Conservation (phyloP, 1,140 invertebrate genomes). For the Euwallacea similis region DNA sequence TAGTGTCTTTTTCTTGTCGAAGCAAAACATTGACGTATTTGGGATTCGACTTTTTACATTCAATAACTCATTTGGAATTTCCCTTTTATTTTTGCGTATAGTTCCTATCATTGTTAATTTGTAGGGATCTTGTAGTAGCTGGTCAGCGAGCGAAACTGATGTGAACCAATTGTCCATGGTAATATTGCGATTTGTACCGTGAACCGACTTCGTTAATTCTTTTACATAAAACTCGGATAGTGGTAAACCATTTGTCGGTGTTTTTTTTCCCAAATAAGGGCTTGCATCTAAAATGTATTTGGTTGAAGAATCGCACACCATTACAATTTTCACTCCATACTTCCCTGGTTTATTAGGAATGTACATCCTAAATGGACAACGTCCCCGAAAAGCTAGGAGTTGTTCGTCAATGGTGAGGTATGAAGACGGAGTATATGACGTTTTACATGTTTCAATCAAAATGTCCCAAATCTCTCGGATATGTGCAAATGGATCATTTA, state of each 20-base stretch:
- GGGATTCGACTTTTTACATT: conserved; percentile 27
- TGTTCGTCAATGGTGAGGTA: conserved; percentile 43
- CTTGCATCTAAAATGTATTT: conserved; percentile 51
- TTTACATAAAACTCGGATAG: conserved; percentile 44
- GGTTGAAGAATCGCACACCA: conserved; percentile 46
- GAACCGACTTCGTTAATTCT: conserved; percentile 44
- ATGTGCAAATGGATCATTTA: conserved; percentile 48
- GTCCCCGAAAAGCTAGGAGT: conserved; percentile 39
- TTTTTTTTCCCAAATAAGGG: conserved; percentile 49
- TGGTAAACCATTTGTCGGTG: conserved; percentile 40
- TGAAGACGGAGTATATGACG: conserved; percentile 37
- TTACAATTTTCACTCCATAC: conserved; percentile 50
- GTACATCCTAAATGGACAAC: conserved; percentile 46
- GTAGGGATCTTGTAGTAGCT: conserved; percentile 24
- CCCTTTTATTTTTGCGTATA: conserved; percentile 44
- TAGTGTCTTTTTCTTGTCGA: conserved; percentile 21
- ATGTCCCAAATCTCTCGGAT: conserved; percentile 52
- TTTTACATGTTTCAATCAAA: conserved; percentile 44
- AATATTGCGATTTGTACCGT: conserved; percentile 45
- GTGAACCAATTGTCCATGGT: conserved; percentile 48
- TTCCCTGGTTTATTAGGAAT: conserved; percentile 51
- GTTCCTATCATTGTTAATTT: conserved; percentile 45
- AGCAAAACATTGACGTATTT: conserved; percentile 42
- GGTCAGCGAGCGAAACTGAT: conserved; percentile 35
- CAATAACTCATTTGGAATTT: conserved; percentile 38